Conservation (phyloP, 1,140 invertebrate genomes). For the Dreissena rostriformis region DNA sequence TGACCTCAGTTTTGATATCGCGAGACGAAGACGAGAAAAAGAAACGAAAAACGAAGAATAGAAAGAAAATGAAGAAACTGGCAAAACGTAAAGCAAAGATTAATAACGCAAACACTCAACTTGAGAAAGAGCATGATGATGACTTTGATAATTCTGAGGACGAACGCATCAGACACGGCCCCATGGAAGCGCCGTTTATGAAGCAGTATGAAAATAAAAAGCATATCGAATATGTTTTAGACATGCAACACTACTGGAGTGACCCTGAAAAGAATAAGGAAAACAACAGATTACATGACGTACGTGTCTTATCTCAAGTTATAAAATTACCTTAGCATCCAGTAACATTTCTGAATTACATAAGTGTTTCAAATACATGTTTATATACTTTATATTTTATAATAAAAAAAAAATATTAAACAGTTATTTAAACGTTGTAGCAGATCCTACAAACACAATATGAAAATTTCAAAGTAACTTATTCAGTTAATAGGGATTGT, state of each 20-base stretch:
- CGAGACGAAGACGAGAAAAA: slow-evolving; percentile 48
- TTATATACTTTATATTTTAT: too few relatives aligned
- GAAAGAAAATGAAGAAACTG: slow-evolving; percentile 36
- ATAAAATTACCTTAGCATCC: too few relatives aligned
- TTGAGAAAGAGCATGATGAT: not conserved
- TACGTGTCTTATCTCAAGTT: slow-evolving; percentile 8
- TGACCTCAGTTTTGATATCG: slow-evolving; percentile 27
- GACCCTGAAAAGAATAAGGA: slow-evolving; percentile 44
- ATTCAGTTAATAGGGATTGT: too few relatives aligned
- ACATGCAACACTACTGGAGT: slow-evolving; percentile 54
- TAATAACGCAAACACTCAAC: too few relatives aligned
- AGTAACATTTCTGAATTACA: too few relatives aligned
- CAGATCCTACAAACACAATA: too few relatives aligned
- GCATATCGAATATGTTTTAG: slow-evolving; percentile 44
- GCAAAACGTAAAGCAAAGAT: slow-evolving; percentile 22
- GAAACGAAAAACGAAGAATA: slow-evolving; percentile 26
- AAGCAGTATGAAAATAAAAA: slow-evolving; percentile 53
- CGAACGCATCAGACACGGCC: not conserved
- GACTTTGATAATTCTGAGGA: slow-evolving; percentile 19
- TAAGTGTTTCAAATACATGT: too few relatives aligned
- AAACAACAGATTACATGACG: slow-evolving; percentile 6
- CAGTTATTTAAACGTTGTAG: too few relatives aligned
- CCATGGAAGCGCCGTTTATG: slow-evolving; percentile 35
- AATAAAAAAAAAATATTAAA: too few relatives aligned
- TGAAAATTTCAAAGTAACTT: too few relatives aligned